Evolutionary conservation across 2,888 invertebrate species (phyloP), one percentile per base, ranked within the genome.

Genomic region (Lasioglossum figueresi): DNA sequence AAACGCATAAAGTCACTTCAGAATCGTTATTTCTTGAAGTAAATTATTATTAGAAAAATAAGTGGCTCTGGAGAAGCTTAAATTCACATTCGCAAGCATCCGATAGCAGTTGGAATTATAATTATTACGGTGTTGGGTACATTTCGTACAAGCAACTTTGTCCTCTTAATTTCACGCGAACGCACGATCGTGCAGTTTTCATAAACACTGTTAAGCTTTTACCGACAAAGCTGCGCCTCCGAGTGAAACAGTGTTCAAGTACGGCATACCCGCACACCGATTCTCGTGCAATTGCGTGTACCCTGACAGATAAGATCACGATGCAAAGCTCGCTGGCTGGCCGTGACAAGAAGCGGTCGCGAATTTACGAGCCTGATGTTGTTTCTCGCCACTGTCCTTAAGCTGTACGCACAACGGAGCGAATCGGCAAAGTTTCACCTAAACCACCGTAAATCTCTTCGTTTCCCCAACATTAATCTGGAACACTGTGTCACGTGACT

Each of bases 281-380:
- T 66, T 63, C 37, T 40, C 12, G 80, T 34, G 73, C 76, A 73
- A 88, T 88, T 83, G 88, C 81, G 79, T 75, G 79, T 81, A 87
- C 85, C 66, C 79, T 70, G 74, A 74, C n/a, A 45, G 88, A 90
- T 90, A 90, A 88, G 87, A 90, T 88, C 88, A 83, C 84, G 88
- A 90, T 89, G 86, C 88, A 75, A 84, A 85, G 78, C 81, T 82
- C 74, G 83, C 82, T 76, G 76, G 84, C 77, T 76, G 63, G 66
- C 70, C 81, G 74, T 82, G 88, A 82, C 85, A 87, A 87, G 89
- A 85, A 86, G 82, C 66, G 81, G 84, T 77, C 83, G 82, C 80
- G 81, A 89, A 88, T 88, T 89, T 89, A 88, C 89, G 87, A 87
- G 79, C 80, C 66, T 76, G 68, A 70, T 75, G 80, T 77, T 59